Evolutionary conservation across 2,888 invertebrate genomes (phyloP).

Genomic region (Deilephila porcellus): DNA sequence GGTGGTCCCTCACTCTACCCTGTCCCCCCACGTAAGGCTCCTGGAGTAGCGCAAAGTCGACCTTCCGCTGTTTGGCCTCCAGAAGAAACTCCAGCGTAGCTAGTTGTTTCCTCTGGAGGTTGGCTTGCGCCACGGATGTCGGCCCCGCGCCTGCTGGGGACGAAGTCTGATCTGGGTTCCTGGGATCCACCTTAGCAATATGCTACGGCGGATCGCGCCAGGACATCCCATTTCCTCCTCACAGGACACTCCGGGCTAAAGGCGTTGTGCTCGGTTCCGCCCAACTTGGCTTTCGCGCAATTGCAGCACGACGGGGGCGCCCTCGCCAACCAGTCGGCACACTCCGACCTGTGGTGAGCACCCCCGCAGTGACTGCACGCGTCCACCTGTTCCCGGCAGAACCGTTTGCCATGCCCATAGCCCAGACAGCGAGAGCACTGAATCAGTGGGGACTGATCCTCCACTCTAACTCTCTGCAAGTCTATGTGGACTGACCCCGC

Average conservation of each 20-base stretch:
- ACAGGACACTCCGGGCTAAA: slow-evolving; percentile 17
- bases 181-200: slow-evolving; percentile 35
- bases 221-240: slow-evolving; percentile 24
- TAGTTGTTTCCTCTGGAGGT: slow-evolving; percentile 27
- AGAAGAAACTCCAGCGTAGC: slow-evolving; percentile 28
- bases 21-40: background rate
- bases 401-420: slow-evolving; percentile 34
- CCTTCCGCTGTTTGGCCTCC: background rate
- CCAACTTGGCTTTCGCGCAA: too few relatives aligned
- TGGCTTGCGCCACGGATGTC: slow-evolving; percentile 16
- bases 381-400: background rate
- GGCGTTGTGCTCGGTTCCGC: too few relatives aligned
- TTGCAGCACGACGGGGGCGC: too few relatives aligned
- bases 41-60: slow-evolving; percentile 2
- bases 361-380: too few relatives aligned
- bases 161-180: background rate
- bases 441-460: slow-evolving; percentile 38
- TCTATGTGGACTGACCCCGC: slow-evolving; percentile 26
- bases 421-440: slow-evolving; percentile 41
- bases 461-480: slow-evolving; percentile 26
- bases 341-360: too few relatives aligned
- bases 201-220: slow-evolving; percentile 32
- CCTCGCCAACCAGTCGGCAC: too few relatives aligned
- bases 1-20: too few relatives aligned
- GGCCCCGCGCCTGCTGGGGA: background rate